Evolutionary conservation across 1,140 invertebrate species (phyloP), one percentile per base, ranked within the genome.

Genomic region (Bombus polaris): DNA sequence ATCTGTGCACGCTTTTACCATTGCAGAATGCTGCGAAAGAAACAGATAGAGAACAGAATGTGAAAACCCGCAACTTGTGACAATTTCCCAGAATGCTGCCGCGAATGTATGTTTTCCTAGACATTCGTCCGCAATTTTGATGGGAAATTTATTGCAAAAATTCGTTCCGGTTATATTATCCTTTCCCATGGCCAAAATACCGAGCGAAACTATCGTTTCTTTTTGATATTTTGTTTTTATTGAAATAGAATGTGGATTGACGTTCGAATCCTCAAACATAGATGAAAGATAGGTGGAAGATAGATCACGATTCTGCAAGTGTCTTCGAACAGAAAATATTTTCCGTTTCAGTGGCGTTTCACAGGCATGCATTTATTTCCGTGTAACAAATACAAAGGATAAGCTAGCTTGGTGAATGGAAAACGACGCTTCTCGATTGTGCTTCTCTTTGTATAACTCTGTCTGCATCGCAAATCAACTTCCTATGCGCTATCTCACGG

Each of bases 391-490:
- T 57, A 53, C 44, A 18, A 66, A 9, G 32, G 74, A 22, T 28
- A 75, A 66, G n/a, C 32, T 66, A 12, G n/a, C n/a, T 10, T 47
- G 35, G 25, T 44, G 70, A 81, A 57, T 81, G 80, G 57, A 83
- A 76, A 65, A 37, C 59, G 42, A 62, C 32, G 42, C 28, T 75
- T 75, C 81, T 66, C 71, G 28, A 57, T 82, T 37, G 39, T 53
- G 22, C 28, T 62, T 53, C 28, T 79, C 47, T 53, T 79, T 72
- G 53, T 65, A 22, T 6, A 72, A 39, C 53, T 32, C 39, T 18
- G 68, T 12, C 47, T 53, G 53, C 77, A 32, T 80, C 77, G 68
- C 83, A 62, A 85, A 85, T 85, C 68, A 84, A 84, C 53, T 79
- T 62, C 47, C 47, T 53, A 53, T 22, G 47, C 28, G 39, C 32